Conservation (phyloP, 2,888 invertebrate genomes). For the Villa cingulata region DNA sequence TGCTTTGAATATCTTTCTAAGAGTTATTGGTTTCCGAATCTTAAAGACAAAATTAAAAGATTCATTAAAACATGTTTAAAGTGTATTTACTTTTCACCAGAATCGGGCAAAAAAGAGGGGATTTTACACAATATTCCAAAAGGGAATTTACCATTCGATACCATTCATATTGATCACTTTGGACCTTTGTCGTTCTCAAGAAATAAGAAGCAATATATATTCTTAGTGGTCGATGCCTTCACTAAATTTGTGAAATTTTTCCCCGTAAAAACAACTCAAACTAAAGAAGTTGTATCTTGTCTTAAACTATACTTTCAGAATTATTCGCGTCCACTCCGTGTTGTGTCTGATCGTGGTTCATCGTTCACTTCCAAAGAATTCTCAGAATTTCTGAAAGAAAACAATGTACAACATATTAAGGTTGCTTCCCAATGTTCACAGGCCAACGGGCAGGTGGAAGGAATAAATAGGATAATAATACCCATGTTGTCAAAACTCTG, state of each 20-base stretch:
- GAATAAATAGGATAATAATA: constrained; percentile 1
- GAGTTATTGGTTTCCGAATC: constrained; percentile 23
- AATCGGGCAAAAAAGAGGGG: constrained; percentile 12
- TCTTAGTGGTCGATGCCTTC: constrained; percentile 8
- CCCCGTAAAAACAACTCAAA: constrained; percentile 5
- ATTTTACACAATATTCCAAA: constrained; percentile 19
- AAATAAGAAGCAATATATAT: constrained; percentile 17
- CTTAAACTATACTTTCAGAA: constrained; percentile 3
- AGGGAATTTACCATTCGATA: constrained; percentile 17
- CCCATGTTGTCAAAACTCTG: constrained; percentile 7
- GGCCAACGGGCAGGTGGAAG: constrained; percentile 8
- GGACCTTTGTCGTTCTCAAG: constrained; percentile 24
- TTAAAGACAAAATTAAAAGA: constrained; percentile 12
- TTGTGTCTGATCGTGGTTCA: constrained; percentile 8
- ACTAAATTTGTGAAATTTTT: constrained; percentile 22
- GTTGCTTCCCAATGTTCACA: constrained; percentile 8
- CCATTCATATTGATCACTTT: constrained; percentile 10
- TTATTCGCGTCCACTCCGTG: constrained; percentile 4
- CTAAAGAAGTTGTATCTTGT: constrained; percentile 4
- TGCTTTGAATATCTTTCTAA: constrained; percentile 12
- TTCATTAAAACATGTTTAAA: constrained; percentile 7
- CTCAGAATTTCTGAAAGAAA: background rate
- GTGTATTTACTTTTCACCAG: constrained; percentile 7
- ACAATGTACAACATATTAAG: constrained; percentile 8
- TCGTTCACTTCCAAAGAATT: constrained; percentile 8